Conservation (phyloP, 2,113 vertebrate genomes). For the Mionectes macconnelli region DNA sequence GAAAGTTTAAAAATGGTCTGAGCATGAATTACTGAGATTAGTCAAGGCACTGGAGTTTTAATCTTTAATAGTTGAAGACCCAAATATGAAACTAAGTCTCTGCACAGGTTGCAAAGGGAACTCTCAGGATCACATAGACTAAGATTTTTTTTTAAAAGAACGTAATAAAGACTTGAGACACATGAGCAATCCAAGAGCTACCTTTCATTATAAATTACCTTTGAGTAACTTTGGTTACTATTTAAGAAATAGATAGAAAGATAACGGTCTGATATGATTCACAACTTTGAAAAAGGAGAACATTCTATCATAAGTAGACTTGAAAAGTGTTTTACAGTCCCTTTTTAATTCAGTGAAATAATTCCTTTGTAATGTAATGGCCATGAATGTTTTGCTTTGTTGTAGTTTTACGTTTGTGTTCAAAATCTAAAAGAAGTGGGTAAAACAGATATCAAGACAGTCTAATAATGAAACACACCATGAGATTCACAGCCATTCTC, state of each 20-base stretch:
- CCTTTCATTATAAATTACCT: not conserved
- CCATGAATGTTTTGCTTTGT: not conserved
- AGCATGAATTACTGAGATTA: not conserved
- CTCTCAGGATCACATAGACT: not conserved
- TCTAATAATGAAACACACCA: not conserved
- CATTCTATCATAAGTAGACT: not conserved
- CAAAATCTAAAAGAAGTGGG: not conserved
- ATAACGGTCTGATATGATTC: not conserved
- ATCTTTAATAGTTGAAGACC: not conserved
- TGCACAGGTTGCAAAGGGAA: not conserved
- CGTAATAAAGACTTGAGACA: not conserved
- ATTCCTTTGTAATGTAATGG: not conserved
- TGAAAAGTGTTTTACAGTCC: not conserved
- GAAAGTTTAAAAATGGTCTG: not conserved
- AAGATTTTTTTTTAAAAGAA: constrained; percentile 1
- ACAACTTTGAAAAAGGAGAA: not conserved
- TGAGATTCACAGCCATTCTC: not conserved
- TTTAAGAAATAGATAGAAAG: not conserved
- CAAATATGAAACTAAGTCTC: constrained; percentile 27
- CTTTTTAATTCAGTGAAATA: not conserved
- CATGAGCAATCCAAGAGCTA: not conserved
- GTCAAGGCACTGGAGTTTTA: not conserved
- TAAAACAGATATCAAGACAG: not conserved
- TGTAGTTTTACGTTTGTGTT: not conserved
- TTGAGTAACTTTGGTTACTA: not conserved